Percentiles rank a stretch among this genome's conserved stretches.
Evolutionary conservation across 2,113 vertebrate genomes (phyloP).

Genomic region (Rissa tridactyla): DNA sequence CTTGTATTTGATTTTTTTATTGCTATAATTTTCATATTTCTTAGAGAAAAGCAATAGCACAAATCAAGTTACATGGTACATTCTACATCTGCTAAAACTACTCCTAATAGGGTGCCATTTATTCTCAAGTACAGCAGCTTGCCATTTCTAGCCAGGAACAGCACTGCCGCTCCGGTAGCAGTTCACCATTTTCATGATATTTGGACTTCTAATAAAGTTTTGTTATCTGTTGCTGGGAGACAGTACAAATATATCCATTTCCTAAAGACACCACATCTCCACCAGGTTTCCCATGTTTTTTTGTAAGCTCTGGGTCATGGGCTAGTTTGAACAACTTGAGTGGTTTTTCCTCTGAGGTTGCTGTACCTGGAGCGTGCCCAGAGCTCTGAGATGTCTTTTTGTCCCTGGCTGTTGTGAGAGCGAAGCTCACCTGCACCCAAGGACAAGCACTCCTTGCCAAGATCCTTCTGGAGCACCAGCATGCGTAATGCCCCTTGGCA

Average conservation of each 20-base stretch:
- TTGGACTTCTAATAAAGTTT: background rate
- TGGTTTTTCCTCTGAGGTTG: background rate
- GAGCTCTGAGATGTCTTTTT: background rate
- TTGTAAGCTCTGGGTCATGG: background rate
- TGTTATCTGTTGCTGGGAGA: background rate
- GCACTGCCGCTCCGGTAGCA: background rate
- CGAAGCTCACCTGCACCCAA: background rate
- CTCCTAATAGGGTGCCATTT: too few relatives aligned
- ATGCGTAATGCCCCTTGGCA: background rate
- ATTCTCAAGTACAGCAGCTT: background rate
- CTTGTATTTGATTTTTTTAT: background rate
- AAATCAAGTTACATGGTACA: background rate
- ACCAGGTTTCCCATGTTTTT: background rate
- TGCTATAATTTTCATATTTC: background rate
- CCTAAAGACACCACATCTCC: background rate
- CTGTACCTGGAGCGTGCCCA: background rate
- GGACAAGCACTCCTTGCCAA: background rate
- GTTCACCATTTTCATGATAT: background rate
- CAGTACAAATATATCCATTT: background rate
- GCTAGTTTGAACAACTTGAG: background rate
- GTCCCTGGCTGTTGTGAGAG: accelerated
- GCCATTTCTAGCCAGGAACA: background rate
- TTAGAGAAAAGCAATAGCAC: background rate
- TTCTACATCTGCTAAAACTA: background rate
- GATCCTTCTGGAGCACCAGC: background rate